Evolutionary conservation across 2,888 invertebrate genomes (phyloP).

Genomic region (Mactromeris polynyma): DNA sequence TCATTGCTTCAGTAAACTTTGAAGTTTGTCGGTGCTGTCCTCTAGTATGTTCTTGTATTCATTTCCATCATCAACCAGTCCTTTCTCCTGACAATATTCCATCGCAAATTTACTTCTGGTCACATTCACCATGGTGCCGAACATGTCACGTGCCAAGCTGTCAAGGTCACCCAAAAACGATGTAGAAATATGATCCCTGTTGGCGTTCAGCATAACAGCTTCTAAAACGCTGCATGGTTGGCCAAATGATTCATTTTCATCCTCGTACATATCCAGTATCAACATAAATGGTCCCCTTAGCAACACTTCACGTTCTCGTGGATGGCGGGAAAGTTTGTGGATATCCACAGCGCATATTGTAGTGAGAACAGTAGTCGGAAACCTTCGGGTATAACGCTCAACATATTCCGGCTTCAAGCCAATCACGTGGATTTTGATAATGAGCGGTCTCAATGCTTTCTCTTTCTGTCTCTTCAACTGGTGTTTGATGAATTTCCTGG

Average conservation of each 20-base stretch:
- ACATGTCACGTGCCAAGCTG: constrained; percentile 67
- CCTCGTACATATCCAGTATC: constrained; percentile 63
- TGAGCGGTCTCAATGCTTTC: constrained; percentile 42
- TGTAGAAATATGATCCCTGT: constrained; percentile 72
- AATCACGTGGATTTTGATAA: constrained; percentile 71
- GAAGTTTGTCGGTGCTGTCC: constrained; percentile 41
- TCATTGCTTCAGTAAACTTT: constrained; percentile 39
- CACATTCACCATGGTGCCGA: constrained; percentile 71
- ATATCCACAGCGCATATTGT: constrained; percentile 74
- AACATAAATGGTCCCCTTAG: constrained; percentile 70
- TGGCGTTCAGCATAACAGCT: constrained; percentile 71
- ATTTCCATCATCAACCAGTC: constrained; percentile 45
- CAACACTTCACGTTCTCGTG: constrained; percentile 68
- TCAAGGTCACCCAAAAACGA: constrained; percentile 64
- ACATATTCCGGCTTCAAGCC: constrained; percentile 68
- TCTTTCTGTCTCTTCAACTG: constrained; percentile 42
- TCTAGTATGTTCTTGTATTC: constrained; percentile 53
- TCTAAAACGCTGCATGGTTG: constrained; percentile 63
- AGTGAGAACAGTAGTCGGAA: constrained; percentile 66
- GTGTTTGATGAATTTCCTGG: constrained; percentile 59
- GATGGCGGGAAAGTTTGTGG: constrained; percentile 63
- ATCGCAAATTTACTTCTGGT: constrained; percentile 70
- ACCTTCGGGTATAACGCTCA: constrained; percentile 58
- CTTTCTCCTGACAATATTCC: constrained; percentile 54
- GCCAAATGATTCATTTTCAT: constrained; percentile 32